A percentile compares a stretch with the other conserved stretches of the same genome.
phyloP scores from a whole-genome alignment of 2,888 invertebrate species.

The Sarcophaga variegata region DNA sequence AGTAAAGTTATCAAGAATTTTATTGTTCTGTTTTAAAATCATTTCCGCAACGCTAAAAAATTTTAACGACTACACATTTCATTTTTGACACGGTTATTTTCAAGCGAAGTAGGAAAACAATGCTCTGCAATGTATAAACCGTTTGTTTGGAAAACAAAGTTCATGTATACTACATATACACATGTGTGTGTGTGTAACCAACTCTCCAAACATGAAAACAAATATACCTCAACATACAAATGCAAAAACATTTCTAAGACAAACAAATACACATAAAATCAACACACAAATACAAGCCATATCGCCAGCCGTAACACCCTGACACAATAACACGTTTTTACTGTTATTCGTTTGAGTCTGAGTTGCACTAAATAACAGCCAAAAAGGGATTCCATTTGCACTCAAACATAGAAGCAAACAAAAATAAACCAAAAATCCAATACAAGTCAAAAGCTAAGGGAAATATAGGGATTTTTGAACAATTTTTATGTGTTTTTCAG shows the following conservation, averaged over 20 bases:
- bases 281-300: conserved; percentile 2
- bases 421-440: conserved; percentile 1
- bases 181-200: too few relatives aligned
- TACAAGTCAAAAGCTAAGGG: not conserved
- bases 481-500: conserved; percentile 6
- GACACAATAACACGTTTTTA: conserved; percentile 49
- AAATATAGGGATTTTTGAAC: not conserved
- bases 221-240: not conserved
- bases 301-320: not conserved
- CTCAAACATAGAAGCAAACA: not conserved
- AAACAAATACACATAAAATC: conserved; percentile 29
- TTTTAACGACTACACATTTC: too few relatives aligned
- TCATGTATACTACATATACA: too few relatives aligned
- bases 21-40: too few relatives aligned
- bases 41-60: too few relatives aligned
- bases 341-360: not conserved
- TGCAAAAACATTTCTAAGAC: not conserved
- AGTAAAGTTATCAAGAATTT: too few relatives aligned
- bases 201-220: not conserved
- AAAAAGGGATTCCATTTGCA: not conserved
- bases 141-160: too few relatives aligned
- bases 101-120: too few relatives aligned
- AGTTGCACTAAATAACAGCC: not conserved
- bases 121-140: too few relatives aligned
- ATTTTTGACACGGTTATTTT: too few relatives aligned